Base-by-base conservation (phyloP, 2,797 vertebrate species). In the Acrossocheilus fasciatus region DNA sequence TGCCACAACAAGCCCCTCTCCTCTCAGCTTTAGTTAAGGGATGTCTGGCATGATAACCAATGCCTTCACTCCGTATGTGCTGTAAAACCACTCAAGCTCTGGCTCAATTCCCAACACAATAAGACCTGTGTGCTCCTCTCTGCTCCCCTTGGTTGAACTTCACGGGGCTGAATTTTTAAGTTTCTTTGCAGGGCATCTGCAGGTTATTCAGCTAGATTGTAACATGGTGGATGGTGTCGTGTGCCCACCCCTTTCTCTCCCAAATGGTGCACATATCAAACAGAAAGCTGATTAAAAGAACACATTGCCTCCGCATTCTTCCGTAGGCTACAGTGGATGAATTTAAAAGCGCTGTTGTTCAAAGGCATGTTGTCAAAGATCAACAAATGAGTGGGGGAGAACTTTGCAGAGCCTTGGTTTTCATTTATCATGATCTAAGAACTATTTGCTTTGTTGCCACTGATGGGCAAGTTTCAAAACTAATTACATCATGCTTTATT, bases 91-190 rank as follows among this genome's bases (percentile, higher is more conserved):
- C 69, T 84, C 50, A 76, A 86, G 68, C 82, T 79, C 57, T 50
- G 70, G 54, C 80, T 83, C 85, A 82, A 88, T 85, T 84, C 87
- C 89, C 89, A 85, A 72, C 83, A 89, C 82, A 83, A 88, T 88
- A 85, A 87, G 73, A 83, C 88, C 85, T 86, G 52, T 26, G 77
- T 86, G 82, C 82, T 82, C 76, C 59, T 66, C 66, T 81, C 57
- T 26, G 41, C 69, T 91, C 86, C 86, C 77, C 34, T 26, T n/a
- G 39, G 52, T 68, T 87, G 7, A 68, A 66, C 81, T 73, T 88
- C 85, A 83, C 50, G 17, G 57, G 76, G 66, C 76, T 83, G 66
- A 88, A 85, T 89, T 85, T 90, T 75, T 64, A 72, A 59, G 64
- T 86, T 83, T 86, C 76, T 89, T 80, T 84, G 82, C 87, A 89